Evolutionary conservation across 1,140 invertebrate genomes (phyloP), one percentile per base, ranked within the genome.

Genomic region (Oedothorax gibbosus): DNA sequence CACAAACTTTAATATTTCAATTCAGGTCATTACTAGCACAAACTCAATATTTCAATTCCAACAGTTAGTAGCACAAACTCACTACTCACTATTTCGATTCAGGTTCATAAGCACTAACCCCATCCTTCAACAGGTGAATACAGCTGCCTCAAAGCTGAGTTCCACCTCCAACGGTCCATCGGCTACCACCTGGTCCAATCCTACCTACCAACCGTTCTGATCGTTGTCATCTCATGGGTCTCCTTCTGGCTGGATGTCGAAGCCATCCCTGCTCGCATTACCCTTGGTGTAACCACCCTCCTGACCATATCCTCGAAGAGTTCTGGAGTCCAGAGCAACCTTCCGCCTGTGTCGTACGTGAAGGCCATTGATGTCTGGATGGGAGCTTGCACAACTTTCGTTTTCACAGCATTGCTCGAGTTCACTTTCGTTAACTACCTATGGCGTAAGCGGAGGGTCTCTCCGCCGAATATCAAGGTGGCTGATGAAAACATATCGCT

Each of bases 171-270:
- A 72, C 88, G 93, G 49, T 92, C 92, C 14, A 90, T 94, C 14
- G 92, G 93, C 7, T 94, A 92, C 88, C 92, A 94, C 88, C 85
- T 94, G 76, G 92, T 94, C 6, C 93, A 94, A 88, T 92, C 91
- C 51, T 94, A 93, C 88, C 89, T 94, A 69, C 93, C 93, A 1
- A 93, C 93, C 18, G 93, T 93, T 71, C 88, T 94, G 49, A 94
- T 94, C 86, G 93, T 94, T 10, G 93, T 93, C 66, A 93, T 94
- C 73, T 93, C 92, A 9, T 94, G 93, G 93, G 92, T 94, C 49
- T 92, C 91, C 12, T 93, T 93, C 88, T 93, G 93, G 93, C 91
- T 93, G 90, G 93, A 93, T 87, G 92, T 93, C 7, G 92, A 93
- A 83, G 92, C 93, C 0, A 92, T 93, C n/a, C 93, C 93, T 8